Evolutionary conservation across 2,888 invertebrate genomes (phyloP), one percentile per base, ranked within the genome.

Genomic region (Nymphalis urticae): DNA sequence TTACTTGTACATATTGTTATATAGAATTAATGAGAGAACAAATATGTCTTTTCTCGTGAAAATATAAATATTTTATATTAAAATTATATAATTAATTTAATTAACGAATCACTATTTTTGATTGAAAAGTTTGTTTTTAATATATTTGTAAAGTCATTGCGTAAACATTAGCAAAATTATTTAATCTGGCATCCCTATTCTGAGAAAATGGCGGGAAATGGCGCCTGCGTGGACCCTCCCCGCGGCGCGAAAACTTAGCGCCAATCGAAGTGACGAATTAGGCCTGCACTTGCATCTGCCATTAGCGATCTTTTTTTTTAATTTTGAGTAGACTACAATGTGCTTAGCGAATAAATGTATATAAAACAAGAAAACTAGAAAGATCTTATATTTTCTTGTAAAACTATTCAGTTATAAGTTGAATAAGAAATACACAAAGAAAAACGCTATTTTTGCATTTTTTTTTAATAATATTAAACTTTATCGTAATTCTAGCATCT

Each of bases 221-320:
- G 89, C 88, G 89, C 89, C 85, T 89, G 90, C 89, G 89, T 88
- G 86, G 78, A 82, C 81, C 81, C 79, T 78, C 75, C 77, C 75
- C 80, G 79, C 76, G 72, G 75, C 75, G 72, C 76, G 74, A 79
- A 87, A 89, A 88, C 86, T 88, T 88, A 81, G 79, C 84, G 79
- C 82, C 84, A 88, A 89, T 89, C 88, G 88, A 88, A 86, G 80
- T 85, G 86, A 85, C 82, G 84, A 83, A 85, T 85, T 84, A 82
- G 79, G 76, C 79, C 75, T 82, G 81, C 82, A 82, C 75, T 68
- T 81, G 80, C 80, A 79, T 74, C 75, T 73, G 68, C 19, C 64
- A 65, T 69, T 69, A 64, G 60, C 58, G 72, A 72, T 72, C 70
- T 58, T 51, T 62, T 60, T 50, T 53, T 51, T 36, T 32, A 56